Evolutionary conservation across 2,797 vertebrate species (phyloP).

Genomic region (Synaphobranchus kaupii): DNA sequence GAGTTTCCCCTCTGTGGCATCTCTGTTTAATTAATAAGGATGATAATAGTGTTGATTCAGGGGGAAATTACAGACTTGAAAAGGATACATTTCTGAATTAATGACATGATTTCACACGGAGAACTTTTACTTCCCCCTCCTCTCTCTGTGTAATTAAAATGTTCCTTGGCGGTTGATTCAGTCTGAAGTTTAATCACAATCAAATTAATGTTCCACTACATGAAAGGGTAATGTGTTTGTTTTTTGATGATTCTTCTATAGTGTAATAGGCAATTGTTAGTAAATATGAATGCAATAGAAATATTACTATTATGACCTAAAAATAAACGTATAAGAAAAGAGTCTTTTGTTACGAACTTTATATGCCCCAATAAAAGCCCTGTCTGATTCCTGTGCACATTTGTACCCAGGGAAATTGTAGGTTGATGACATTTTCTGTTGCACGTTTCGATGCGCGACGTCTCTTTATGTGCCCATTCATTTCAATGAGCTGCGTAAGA

Average conservation of each 20-base stretch:
- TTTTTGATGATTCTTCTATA: not conserved
- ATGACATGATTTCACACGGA: slow-evolving; percentile 1
- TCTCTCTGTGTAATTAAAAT: slow-evolving; percentile 1
- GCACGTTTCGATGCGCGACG: not conserved
- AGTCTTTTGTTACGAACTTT: not conserved
- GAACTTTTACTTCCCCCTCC: not conserved
- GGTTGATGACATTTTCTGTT: not conserved
- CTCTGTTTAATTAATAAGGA: slow-evolving; percentile 33
- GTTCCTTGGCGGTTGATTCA: not conserved
- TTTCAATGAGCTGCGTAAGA: not conserved
- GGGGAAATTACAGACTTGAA: slow-evolving; percentile 19
- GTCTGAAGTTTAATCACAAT: slow-evolving; percentile 16
- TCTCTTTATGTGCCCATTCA: not conserved
- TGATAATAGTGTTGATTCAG: slow-evolving; percentile 31
- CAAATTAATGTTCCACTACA: not conserved
- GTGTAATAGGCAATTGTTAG: not conserved
- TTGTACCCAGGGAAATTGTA: not conserved
- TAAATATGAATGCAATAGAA: not conserved
- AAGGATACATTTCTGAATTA: slow-evolving; percentile 10
- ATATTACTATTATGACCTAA: not conserved
- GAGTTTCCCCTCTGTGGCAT: slow-evolving; percentile 21
- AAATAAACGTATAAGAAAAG: not conserved
- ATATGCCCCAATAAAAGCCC: not conserved
- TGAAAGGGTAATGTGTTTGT: not conserved
- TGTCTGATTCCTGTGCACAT: not conserved